phyloP scores from a whole-genome alignment of 2,888 invertebrate genomes.

The Stegana nigrithorax region DNA sequence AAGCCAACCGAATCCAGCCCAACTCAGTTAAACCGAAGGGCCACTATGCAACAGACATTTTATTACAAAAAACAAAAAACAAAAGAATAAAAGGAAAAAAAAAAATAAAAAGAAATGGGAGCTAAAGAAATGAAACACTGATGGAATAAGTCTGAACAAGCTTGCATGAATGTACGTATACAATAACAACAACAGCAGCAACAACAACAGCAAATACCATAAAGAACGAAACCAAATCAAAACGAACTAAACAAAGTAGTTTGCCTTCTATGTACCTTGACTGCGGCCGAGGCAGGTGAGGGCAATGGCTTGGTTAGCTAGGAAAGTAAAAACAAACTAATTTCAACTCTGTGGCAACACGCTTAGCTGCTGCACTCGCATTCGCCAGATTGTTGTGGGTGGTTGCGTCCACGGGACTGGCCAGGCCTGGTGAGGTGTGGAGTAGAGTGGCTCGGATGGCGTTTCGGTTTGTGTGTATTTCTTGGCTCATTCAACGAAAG shows the following conservation, averaged over 20 bases:
- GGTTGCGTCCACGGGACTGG: too few species aligned
- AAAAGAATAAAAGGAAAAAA: background rate
- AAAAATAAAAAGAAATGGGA: background rate
- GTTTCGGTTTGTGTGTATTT: background rate
- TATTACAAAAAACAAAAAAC: background rate
- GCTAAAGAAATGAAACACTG: too few species aligned
- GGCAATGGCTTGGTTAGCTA: too few species aligned
- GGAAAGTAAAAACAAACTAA: slow-evolving; percentile 38
- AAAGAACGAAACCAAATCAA: slow-evolving; percentile 24
- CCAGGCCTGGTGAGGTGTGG: too few species aligned
- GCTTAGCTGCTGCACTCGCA: slow-evolving; percentile 21
- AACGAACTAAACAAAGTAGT: background rate
- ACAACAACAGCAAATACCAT: too few species aligned
- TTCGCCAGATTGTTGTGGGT: too few species aligned
- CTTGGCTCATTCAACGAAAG: background rate
- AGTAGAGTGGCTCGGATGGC: background rate
- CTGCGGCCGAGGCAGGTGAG: too few species aligned
- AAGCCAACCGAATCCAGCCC: background rate
- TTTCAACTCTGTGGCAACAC: slow-evolving; percentile 34
- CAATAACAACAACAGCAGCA: too few species aligned
- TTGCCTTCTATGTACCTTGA: slow-evolving; percentile 27
- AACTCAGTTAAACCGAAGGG: background rate
- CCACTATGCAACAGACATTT: background rate
- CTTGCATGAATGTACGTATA: too few species aligned
- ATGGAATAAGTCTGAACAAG: too few species aligned